Evolutionary conservation across 1,140 invertebrate species (phyloP), one percentile per base, ranked within the genome.

Genomic region (Sitophilus oryzae): DNA sequence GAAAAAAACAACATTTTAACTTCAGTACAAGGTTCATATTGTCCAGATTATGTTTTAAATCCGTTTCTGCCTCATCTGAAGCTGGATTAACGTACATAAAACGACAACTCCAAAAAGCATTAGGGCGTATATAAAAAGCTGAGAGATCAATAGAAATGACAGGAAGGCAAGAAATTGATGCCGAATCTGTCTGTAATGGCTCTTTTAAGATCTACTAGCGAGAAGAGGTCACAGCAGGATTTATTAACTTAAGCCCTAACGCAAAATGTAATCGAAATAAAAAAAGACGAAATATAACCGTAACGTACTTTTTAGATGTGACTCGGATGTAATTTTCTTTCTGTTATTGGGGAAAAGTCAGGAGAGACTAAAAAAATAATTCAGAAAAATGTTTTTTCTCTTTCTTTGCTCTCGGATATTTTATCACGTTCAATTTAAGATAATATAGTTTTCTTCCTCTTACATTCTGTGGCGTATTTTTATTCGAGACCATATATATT

Each of bases 101-200:
- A 11, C 25, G 25, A 30, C 11, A 30, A 30, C 11, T 30, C 25
- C 25, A 25, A 18, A 45, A 45, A 34, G 8, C 30, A 44, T 52
- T 52, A 52, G 23, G 15, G 23, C 42, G 18, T 22, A 54, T 54
- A 54, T 47, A 54, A 40, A 16, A 35, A 47, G 23, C 36, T 10
- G 36, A 38, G 25, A 47, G 52, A 47, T 47, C 45, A 47, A 40
- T 42, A 25, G 35, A 41, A 47, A 54, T 23, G 44, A 37, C 52
- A 54, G 11, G 36, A 54, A 54, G 44, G 52, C 52, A 54, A 54
- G 52, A 54, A 54, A 54, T 47, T 54, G 52, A 54, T 47, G 44
- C 52, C 25, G 44, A 54, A 47, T 54, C 52, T 54, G 52, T 44
- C 44, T 54, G 52, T 54, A 54, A 54, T 54, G 52, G 52, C 52